Evolutionary conservation across 2,888 invertebrate genomes (phyloP), one percentile per base, ranked within the genome.

Genomic region (Trichogramma evanescens): DNA sequence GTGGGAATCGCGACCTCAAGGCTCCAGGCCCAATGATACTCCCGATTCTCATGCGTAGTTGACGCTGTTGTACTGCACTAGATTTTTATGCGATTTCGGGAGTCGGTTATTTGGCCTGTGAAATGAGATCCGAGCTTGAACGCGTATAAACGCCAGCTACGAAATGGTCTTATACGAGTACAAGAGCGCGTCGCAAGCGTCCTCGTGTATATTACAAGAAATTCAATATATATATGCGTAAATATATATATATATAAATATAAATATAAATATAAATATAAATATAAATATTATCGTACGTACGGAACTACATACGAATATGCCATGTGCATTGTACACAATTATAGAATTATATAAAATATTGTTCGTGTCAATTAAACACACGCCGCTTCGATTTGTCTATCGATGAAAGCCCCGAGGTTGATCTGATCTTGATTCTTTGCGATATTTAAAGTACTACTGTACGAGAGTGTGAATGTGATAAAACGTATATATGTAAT

Each of bases 281-380:
- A 61, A 56, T 51, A 56, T 53, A 60, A 48, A 53, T 62, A 58
- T 54, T n/a, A 39, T 64, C 64, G 66, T 63, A 58, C 56, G 65
- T 66, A 66, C 67, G 65, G 67, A 66, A 9, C n/a, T n/a, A 45
- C n/a, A n/a, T 44, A 13, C 50, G 50, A 13, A 62, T 69, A 70
- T 68, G 64, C 71, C 26, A 26, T 26, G 26, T 26, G 26, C 26
- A 26, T 26, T 26, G 26, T 26, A 26, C 26, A 26, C 26, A 26
- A 26, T 26, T 26, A 26, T 26, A 26, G 26, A 26, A 26, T 26
- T 26, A 54, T 54, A 54, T 54, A 48, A 48, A 52, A 66, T 71
- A 70, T 70, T 70, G 66, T 71, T 71, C 72, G 72, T 73, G 76
- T 76, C 75, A 74, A 75, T 75, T 76, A 75, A 68, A 70, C 65